A percentile compares a stretch with the other conserved stretches of the same genome.
Evolutionary conservation across 1,140 invertebrate species (phyloP).

Genomic region (Brachystomella parvula): DNA sequence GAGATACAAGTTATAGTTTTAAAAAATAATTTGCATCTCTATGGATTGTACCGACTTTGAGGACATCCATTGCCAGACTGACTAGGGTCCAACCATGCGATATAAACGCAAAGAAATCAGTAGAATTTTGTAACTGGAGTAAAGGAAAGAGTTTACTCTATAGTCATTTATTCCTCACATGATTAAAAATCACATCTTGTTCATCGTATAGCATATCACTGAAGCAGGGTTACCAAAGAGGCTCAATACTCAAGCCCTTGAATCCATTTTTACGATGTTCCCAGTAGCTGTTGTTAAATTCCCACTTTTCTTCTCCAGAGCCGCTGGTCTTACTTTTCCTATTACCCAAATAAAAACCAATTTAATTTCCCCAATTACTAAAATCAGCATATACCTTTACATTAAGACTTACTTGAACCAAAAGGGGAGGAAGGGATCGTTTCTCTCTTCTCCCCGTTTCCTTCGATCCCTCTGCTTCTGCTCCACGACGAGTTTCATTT

Average conservation of each 20-base stretch:
- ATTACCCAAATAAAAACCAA: conserved; percentile 21
- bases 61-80: no score
- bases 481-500: conserved; percentile 59
- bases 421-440: conserved; percentile 47
- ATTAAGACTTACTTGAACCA: conserved; percentile 56
- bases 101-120: no score
- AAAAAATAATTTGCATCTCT: no score
- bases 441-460: conserved; percentile 53
- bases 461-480: conserved; percentile 59
- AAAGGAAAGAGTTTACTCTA: no score
- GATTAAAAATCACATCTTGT: no score
- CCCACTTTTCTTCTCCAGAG: conserved; percentile 53
- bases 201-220: no score
- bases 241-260: conserved; percentile 48
- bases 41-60: no score
- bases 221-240: conserved; percentile 49
- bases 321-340: conserved; percentile 39
- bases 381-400: not conserved
- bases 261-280: conserved; percentile 52
- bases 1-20: no score
- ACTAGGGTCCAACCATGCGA: no score
- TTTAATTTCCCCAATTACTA: not conserved
- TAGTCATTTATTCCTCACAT: no score
- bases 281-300: conserved; percentile 56
- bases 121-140: no score